phyloP scores from a whole-genome alignment of 2,113 vertebrate genomes.

The Laterallus jamaicensis region DNA sequence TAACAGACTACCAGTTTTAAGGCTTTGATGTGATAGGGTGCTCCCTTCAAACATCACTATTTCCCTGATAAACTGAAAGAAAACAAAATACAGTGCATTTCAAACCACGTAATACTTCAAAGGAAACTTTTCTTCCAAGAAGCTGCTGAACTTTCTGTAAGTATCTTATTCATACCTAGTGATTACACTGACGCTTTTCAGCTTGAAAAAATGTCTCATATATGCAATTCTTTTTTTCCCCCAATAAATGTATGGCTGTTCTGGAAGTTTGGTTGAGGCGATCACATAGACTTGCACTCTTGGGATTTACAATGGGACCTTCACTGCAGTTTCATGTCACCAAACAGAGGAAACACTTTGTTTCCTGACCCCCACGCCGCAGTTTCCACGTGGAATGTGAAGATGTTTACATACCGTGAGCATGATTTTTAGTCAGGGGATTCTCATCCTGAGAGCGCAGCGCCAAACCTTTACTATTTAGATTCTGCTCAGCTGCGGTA shows the following conservation, averaged over 20 bases:
- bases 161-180: neutral
- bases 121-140: neutral
- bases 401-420: slow-evolving; percentile 70
- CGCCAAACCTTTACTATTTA: slow-evolving; percentile 78
- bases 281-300: neutral
- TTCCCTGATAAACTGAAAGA: slow-evolving; percentile 14
- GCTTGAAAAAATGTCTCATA: neutral
- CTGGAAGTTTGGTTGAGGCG: neutral
- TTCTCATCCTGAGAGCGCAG: slow-evolving; percentile 66
- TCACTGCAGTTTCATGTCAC: slow-evolving; percentile 49
- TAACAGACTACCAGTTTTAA: neutral
- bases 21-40: neutral
- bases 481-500: slow-evolving; percentile 80
- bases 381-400: slow-evolving; percentile 69
- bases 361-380: slow-evolving; percentile 65
- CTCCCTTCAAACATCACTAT: neutral
- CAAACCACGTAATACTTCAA: slow-evolving; percentile 4
- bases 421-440: slow-evolving; percentile 60
- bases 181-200: slow-evolving; percentile 20
- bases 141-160: neutral
- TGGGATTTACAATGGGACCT: slow-evolving; percentile 25
- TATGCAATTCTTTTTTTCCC: neutral
- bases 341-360: slow-evolving; percentile 62
- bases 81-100: slow-evolving; percentile 19
- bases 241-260: neutral